A percentile compares a stretch with the other conserved stretches of the same genome.
These are phyloP conservation scores for Podarcis muralis DNA, from an alignment of 2,113 vertebrate genomes.

Conservation along the genomic window DNA sequence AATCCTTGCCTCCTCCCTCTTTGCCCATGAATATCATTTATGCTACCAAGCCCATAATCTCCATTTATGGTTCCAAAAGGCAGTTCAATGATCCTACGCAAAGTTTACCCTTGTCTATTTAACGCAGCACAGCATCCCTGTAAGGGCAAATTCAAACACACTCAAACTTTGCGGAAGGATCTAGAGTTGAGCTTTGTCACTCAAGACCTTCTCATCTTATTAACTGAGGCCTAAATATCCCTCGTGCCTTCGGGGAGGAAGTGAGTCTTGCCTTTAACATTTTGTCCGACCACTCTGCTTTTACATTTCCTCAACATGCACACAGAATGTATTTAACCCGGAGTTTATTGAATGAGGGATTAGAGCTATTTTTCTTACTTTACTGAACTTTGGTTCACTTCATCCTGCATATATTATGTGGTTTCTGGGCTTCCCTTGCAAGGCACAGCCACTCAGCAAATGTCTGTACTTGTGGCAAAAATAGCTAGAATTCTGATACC, in stretches of 20 bases:
- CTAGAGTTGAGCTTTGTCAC: background rate
- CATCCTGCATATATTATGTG: conserved; percentile 70
- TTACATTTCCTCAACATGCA: conserved; percentile 63
- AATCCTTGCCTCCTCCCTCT: too few species aligned
- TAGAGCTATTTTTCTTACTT: conserved; percentile 80
- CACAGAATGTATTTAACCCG: conserved; percentile 65
- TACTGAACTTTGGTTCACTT: conserved; percentile 77
- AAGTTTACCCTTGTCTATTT: conserved; percentile 14
- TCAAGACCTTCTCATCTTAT: conserved; percentile 16
- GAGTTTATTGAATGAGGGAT: conserved; percentile 76
- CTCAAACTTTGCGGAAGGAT: conserved; percentile 10
- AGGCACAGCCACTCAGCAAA: conserved; percentile 71
- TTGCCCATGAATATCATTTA: background rate
- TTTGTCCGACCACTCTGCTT: conserved; percentile 64
- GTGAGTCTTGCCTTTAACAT: conserved; percentile 49
- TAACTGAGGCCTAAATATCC: conserved; percentile 48
- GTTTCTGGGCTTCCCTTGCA: conserved; percentile 74
- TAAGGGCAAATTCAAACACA: conserved; percentile 23
- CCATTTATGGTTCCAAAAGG: conserved; percentile 20
- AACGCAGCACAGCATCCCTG: background rate
- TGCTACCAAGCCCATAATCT: conserved; percentile 4
- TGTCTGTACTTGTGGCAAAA: conserved; percentile 61
- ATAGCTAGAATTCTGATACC: conserved; percentile 66
- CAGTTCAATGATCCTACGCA: conserved; percentile 28
- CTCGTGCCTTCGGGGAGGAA: conserved; percentile 49